Evolutionary conservation across 2,888 invertebrate species (phyloP).

Genomic region (Acanthosepion lycidas): DNA sequence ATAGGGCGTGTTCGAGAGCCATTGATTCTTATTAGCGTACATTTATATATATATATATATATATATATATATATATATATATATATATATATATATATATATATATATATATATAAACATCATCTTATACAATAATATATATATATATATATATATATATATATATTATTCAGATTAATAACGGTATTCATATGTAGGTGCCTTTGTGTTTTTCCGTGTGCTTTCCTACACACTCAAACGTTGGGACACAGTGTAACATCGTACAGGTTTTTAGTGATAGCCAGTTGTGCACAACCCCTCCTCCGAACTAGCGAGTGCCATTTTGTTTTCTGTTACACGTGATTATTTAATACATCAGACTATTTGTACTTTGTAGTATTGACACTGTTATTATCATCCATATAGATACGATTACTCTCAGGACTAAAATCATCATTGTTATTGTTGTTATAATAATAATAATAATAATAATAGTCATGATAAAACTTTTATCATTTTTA

Average conservation of each 20-base stretch:
- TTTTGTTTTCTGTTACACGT: neutral
- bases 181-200: too few species aligned
- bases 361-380: neutral
- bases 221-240: neutral
- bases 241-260: neutral
- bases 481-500: too few species aligned
- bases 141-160: neutral
- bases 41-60: neutral
- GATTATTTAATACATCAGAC: neutral
- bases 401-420: neutral
- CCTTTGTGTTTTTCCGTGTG: neutral
- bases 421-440: neutral
- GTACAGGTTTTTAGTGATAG: neutral
- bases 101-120: neutral
- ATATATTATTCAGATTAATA: neutral
- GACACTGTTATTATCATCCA: neutral
- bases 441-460: too few species aligned
- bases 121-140: too few species aligned
- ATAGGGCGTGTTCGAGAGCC: too few species aligned
- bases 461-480: too few species aligned
- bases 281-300: neutral
- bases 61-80: neutral
- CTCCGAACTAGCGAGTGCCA: slow-evolving; percentile 3
- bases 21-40: neutral
- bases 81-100: slow-evolving; percentile 3